A percentile compares a stretch with the other conserved stretches of the same genome.
Conservation (phyloP, 2,888 invertebrate genomes). For the Dascillus cervinus region DNA sequence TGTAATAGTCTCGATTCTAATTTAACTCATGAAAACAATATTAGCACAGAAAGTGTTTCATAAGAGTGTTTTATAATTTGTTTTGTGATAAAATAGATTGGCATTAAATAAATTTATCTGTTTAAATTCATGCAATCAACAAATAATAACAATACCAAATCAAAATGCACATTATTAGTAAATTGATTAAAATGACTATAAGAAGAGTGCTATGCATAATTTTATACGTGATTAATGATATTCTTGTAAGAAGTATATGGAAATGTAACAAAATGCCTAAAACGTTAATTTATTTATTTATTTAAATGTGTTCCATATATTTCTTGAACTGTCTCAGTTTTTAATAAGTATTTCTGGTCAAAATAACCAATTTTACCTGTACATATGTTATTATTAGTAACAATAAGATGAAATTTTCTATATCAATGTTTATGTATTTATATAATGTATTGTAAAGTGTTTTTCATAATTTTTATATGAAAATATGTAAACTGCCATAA, state of each 20-base stretch:
- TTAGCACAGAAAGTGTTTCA: slow-evolving; percentile 39
- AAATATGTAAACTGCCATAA: slow-evolving; percentile 34
- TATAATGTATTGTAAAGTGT: slow-evolving; percentile 33
- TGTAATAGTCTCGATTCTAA: slow-evolving; percentile 78
- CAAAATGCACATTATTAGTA: too few species aligned
- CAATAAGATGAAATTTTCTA: too few species aligned
- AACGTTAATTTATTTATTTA: too few species aligned
- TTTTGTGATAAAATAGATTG: slow-evolving; percentile 2
- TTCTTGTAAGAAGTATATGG: too few species aligned
- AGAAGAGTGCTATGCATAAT: too few species aligned
- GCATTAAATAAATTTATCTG: slow-evolving; percentile 1
- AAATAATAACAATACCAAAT: too few species aligned
- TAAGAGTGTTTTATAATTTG: slow-evolving; percentile 16
- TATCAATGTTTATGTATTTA: slow-evolving; percentile 32
- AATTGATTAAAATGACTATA: too few species aligned
- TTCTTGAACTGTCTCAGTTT: slow-evolving; percentile 31
- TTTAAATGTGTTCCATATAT: slow-evolving; percentile 20
- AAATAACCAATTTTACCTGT: slow-evolving; percentile 32
- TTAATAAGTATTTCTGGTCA: slow-evolving; percentile 42
- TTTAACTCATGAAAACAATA: slow-evolving; percentile 50
- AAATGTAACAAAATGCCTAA: slow-evolving; percentile 9
- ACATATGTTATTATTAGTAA: slow-evolving; percentile 37
- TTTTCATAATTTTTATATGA: slow-evolving; percentile 39
- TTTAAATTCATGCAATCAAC: too few species aligned
- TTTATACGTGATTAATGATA: too few species aligned